Conservation (phyloP, 2,797 vertebrate genomes). For the Microcaecilia unicolor region DNA sequence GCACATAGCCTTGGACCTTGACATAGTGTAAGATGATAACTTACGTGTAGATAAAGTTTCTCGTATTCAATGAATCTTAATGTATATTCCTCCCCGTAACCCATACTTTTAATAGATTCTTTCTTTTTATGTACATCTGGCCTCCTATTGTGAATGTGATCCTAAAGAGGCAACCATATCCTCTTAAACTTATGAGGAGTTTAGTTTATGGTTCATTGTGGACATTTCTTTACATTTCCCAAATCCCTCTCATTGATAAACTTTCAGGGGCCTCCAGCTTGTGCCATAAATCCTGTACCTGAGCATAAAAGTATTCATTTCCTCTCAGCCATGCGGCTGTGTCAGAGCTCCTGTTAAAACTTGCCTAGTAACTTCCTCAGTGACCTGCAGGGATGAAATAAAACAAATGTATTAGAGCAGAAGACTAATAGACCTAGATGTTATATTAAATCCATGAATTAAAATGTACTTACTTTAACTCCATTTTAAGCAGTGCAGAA, state of each 20-base stretch:
- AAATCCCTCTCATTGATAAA: slow-evolving; percentile 11
- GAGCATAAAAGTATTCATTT: slow-evolving; percentile 10
- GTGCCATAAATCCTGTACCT: too few species aligned
- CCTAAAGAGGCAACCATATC: slow-evolving; percentile 20
- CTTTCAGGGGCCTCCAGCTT: slow-evolving; percentile 2
- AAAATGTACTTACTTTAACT: too few species aligned
- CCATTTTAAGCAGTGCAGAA: too few species aligned
- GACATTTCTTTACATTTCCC: slow-evolving; percentile 18
- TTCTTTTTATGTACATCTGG: slow-evolving; percentile 3
- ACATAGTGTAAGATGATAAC: too few species aligned
- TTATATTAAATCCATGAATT: too few species aligned
- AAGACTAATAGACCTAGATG: too few species aligned
- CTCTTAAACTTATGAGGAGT: slow-evolving; percentile 22
- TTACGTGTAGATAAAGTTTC: too few species aligned
- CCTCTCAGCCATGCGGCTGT: not conserved
- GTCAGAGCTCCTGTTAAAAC: not conserved
- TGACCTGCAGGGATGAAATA: not conserved
- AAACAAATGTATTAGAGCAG: not conserved
- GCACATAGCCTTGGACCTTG: too few species aligned
- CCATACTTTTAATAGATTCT: too few species aligned
- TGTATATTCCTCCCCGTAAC: too few species aligned
- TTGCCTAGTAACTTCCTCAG: not conserved
- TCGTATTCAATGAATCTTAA: too few species aligned
- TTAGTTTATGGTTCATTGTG: slow-evolving; percentile 12
- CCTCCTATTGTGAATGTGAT: slow-evolving; percentile 19